Base-by-base conservation (phyloP, 37 sponge, comb jelly and placozoan species). In the Crambe crambe region DNA sequence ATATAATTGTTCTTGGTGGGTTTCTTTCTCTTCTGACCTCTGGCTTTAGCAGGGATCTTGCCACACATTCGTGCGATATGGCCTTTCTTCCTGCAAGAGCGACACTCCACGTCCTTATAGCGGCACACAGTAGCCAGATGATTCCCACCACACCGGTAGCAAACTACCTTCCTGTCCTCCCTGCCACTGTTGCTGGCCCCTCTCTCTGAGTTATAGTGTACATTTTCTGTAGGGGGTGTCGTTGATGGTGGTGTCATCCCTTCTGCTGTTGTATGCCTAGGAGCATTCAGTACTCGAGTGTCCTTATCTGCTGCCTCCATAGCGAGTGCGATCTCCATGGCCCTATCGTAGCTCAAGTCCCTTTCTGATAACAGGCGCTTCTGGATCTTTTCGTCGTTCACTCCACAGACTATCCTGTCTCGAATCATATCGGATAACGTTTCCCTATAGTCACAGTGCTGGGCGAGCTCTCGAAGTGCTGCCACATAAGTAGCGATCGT, bases 221-320 rank as follows among this genome's bases (percentile, higher is more conserved):
- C 42, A 23, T 36, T n/a, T 9, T 23, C 9, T 27, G 56, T n/a
- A n/a, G n/a, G n/a, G n/a, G n/a, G n/a, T n/a, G n/a, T n/a, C n/a
- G n/a, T n/a, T n/a, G n/a, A n/a, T n/a, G n/a, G n/a, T n/a, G n/a
- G n/a, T n/a, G n/a, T n/a, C n/a, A n/a, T n/a, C n/a, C n/a, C n/a
- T n/a, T 58, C 59, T 26, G 3, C 25, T 4, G 26, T 58, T 58
- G 59, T 2, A 4, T 58, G 59, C 3, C 25, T 4, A 26, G 2
- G 17, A 12, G 59, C 25, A 3, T 58, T 27, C 15, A 72, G 56
- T 51, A 64, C 66, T 26, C 26, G 38, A 25, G 66, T 23, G 57
- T 63, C 76, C 58, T 68, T 56, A 25, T 67, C 71, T 17, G 85
- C 85, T 39, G 77, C 69, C 34, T 84, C 85, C 44, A 66, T 38